Percentiles rank a stretch among this genome's conserved stretches.
These are phyloP conservation scores for Bubalus kerabau DNA, from an alignment of 2,113 vertebrate genomes.

Conservation along the genomic window DNA sequence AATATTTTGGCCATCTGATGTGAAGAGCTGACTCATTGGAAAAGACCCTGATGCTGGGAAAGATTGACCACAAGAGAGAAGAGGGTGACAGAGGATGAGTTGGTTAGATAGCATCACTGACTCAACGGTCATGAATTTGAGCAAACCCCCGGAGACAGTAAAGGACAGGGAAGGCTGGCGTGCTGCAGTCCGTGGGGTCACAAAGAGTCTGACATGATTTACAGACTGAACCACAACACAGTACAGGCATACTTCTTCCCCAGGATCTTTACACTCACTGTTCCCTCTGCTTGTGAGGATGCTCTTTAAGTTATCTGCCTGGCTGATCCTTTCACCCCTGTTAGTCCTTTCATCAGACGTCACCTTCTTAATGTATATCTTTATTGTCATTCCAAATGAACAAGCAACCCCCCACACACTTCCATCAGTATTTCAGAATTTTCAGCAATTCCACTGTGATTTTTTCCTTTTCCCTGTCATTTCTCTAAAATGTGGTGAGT, in stretches of 20 bases:
- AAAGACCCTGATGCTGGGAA: neutral
- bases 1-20: neutral
- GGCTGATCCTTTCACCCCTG: neutral
- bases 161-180: neutral
- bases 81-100: neutral
- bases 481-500: neutral
- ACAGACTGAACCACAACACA: neutral
- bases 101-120: neutral
- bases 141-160: neutral
- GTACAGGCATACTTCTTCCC: neutral
- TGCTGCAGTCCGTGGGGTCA: neutral
- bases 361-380: neutral
- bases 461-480: neutral
- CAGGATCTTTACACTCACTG: neutral
- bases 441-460: neutral
- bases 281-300: neutral
- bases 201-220: neutral
- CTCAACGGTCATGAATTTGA: neutral
- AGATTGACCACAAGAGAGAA: neutral
- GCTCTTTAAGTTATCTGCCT: neutral
- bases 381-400: neutral
- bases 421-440: neutral
- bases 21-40: neutral
- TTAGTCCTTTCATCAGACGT: neutral
- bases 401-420: rapidly evolving